Conservation (phyloP, 2,113 vertebrate genomes). For the Colossoma macropomum region DNA sequence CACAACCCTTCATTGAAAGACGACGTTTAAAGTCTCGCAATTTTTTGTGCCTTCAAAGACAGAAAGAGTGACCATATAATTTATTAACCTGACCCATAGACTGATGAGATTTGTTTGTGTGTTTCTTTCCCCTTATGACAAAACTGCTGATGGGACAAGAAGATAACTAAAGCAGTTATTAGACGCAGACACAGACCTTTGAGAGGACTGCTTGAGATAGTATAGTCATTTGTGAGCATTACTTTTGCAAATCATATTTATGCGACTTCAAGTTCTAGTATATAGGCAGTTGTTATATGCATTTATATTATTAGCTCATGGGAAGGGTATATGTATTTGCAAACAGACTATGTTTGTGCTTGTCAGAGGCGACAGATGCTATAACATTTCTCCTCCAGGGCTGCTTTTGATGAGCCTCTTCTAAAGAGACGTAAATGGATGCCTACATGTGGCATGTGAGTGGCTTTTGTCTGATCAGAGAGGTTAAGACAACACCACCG, state of each 20-base stretch:
- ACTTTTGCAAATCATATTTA: background rate
- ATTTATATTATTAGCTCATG: background rate
- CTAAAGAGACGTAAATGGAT: slow-evolving; percentile 51
- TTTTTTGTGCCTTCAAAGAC: too few relatives aligned
- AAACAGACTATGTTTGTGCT: slow-evolving; percentile 12
- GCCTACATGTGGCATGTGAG: slow-evolving; percentile 49
- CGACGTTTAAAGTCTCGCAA: too few relatives aligned
- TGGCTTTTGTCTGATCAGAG: slow-evolving; percentile 55
- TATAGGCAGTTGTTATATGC: background rate
- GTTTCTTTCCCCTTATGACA: background rate
- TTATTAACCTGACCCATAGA: background rate
- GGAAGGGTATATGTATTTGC: slow-evolving; percentile 14
- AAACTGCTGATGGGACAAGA: background rate
- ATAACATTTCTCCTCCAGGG: slow-evolving; percentile 32
- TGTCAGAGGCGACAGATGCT: background rate
- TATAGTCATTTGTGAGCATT: too few relatives aligned
- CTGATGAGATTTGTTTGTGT: background rate
- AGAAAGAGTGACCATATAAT: too few relatives aligned
- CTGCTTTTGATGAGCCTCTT: slow-evolving; percentile 48
- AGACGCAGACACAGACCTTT: background rate
- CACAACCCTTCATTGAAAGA: too few relatives aligned
- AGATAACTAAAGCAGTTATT: background rate
- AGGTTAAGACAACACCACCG: slow-evolving; percentile 50
- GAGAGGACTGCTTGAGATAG: too few relatives aligned
- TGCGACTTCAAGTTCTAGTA: background rate